These are phyloP conservation scores for Sigmodon hispidus DNA, from an alignment of 2,113 vertebrate genomes.

Conservation along the genomic window DNA sequence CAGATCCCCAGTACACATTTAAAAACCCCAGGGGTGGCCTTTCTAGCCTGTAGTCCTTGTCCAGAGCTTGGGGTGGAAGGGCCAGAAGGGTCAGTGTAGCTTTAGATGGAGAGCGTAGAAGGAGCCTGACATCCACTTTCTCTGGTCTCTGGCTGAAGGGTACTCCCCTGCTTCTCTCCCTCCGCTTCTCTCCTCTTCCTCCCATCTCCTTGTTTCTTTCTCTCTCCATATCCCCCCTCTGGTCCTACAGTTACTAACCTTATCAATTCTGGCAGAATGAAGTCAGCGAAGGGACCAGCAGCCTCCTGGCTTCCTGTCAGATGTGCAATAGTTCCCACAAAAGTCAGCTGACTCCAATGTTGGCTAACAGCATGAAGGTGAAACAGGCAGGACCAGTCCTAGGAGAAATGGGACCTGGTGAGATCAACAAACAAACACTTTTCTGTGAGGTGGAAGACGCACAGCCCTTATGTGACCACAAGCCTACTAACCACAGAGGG, in stretches of 20 bases:
- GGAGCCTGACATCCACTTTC: not conserved
- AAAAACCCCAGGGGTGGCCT: not conserved
- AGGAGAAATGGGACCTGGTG: not conserved
- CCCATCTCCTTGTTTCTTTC: not conserved
- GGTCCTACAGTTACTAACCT: not conserved
- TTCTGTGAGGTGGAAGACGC: not conserved
- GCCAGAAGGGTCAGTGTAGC: too few species aligned
- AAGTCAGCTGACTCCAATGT: not conserved
- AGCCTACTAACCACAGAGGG: constrained; percentile 40
- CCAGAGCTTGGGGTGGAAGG: not conserved
- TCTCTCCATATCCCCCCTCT: not conserved
- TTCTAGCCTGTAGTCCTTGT: not conserved
- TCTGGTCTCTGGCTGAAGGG: not conserved
- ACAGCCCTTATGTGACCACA: constrained; percentile 41
- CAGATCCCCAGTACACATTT: not conserved
- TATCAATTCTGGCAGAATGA: not conserved
- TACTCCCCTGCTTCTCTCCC: not conserved
- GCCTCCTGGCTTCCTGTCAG: not conserved
- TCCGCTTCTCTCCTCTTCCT: not conserved
- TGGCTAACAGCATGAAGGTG: not conserved
- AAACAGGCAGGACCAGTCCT: not conserved
- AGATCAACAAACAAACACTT: not conserved
- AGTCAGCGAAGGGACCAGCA: not conserved
- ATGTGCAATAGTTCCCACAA: not conserved
- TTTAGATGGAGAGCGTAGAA: not conserved